A percentile compares a stretch with the other conserved stretches of the same genome.
Evolutionary conservation across 2,113 vertebrate species (phyloP).

Genomic region (Picathartes gymnocephalus): DNA sequence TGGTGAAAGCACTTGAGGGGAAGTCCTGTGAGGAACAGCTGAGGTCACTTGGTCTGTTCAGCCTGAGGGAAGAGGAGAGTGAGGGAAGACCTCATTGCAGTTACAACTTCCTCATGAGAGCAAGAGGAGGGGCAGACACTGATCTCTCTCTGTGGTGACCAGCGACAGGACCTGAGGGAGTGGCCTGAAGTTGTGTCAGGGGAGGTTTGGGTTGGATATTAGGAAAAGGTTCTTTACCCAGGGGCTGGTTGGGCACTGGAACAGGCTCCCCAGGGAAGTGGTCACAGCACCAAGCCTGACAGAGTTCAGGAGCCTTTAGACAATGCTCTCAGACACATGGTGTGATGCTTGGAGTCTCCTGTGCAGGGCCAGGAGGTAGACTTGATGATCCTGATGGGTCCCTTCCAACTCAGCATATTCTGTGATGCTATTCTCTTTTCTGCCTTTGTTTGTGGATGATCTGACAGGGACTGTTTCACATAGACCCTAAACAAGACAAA

Average conservation of each 20-base stretch:
- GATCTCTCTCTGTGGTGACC: not conserved
- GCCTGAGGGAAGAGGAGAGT: not conserved
- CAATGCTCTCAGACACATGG: not conserved
- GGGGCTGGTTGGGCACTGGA: not conserved
- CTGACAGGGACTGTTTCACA: not conserved
- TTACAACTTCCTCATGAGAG: not conserved
- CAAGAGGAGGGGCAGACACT: accelerated
- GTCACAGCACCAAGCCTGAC: not conserved
- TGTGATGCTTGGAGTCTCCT: not conserved
- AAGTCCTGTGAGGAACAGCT: not conserved
- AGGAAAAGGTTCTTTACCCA: not conserved
- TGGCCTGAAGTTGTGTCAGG: not conserved
- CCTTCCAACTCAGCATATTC: not conserved
- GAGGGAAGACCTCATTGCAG: not conserved
- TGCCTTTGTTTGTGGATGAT: not conserved
- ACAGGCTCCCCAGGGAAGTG: not conserved
- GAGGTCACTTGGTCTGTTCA: not conserved
- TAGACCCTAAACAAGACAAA: not conserved
- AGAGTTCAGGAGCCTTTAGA: not conserved
- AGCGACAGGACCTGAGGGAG: too few species aligned
- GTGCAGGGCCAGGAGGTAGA: not conserved
- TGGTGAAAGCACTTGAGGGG: not conserved
- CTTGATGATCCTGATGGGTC: accelerated
- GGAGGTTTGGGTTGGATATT: not conserved
- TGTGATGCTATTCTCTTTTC: not conserved